Base-by-base conservation (phyloP, 2,888 invertebrate genomes). In the Buathra laborator region DNA sequence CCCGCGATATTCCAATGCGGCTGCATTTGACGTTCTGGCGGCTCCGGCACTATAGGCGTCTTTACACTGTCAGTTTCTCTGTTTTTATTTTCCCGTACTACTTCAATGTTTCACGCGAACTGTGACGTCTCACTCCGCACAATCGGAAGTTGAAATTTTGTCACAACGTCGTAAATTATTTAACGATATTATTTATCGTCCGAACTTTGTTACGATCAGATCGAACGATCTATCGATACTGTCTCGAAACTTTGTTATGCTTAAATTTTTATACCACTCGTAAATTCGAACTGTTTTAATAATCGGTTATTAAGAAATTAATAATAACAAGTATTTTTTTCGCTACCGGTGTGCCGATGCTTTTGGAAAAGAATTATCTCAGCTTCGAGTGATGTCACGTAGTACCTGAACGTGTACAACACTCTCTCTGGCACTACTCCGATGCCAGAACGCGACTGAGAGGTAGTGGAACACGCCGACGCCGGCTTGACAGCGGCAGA, bases 401-500 rank as follows among this genome's bases (percentile, higher is more conserved):
- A 1, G 59, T 29, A 59, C 29, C 59, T 59, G 59, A 59, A 29
- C 14, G 59, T 59, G 59, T 32, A 59, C 12, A 48, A 48, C 48
- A 12, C 59, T 59, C 29, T 56, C 12, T 59, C 59, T 59, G 59
- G 59, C 16, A 19, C 59, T 48, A 75, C 51, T 75, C 85, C 84
- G 87, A 86, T 86, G 89, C 87, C 88, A 86, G 83, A 86, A 87
- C 88, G 83, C 90, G 89, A 90, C 90, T 90, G 76, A 48, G 81
- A 86, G 79, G 78, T 81, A 81, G 81, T 62, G 59, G 77, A 88
- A 85, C 87, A 89, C 87, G 88, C 87, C 88, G 87, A 88, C 88
- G 86, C 87, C 89, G 90, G 90, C 87, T 89, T 90, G 91, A 91
- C 90, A 90, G 88, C 84, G 86, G 83, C 77, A 84, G 84, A 56